Conservation (phyloP, 2,888 invertebrate genomes). For the Notocelia uddmanniana region DNA sequence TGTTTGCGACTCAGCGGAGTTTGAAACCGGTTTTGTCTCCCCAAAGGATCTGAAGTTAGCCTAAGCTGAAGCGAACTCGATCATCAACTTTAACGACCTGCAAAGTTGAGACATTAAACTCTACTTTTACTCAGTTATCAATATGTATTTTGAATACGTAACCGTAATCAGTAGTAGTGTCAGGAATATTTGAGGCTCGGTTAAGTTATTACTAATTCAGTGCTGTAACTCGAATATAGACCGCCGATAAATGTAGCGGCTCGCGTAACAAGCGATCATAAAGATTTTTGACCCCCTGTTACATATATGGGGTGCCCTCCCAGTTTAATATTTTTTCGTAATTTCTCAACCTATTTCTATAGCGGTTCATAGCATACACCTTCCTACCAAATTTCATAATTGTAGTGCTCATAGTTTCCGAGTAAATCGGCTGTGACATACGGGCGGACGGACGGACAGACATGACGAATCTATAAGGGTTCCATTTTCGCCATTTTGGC, state of each 20-base stretch:
- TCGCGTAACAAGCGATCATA: conserved; percentile 17
- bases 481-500: too few relatives aligned
- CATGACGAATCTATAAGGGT: too few relatives aligned
- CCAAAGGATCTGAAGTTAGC: conserved; percentile 67
- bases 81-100: conserved; percentile 72
- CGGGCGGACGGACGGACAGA: too few relatives aligned
- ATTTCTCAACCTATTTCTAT: too few relatives aligned
- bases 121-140: conserved; percentile 60
- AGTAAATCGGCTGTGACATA: too few relatives aligned
- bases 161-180: conserved; percentile 50
- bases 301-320: too few relatives aligned
- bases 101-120: conserved; percentile 66
- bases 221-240: conserved; percentile 13
- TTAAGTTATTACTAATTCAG: conserved; percentile 17
- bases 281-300: not conserved
- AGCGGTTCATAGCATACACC: too few relatives aligned
- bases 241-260: conserved; percentile 11
- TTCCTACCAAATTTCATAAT: too few relatives aligned
- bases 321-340: too few relatives aligned
- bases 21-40: conserved; percentile 67
- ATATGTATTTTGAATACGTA: conserved; percentile 59
- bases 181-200: conserved; percentile 48
- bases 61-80: conserved; percentile 66
- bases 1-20: conserved; percentile 55
- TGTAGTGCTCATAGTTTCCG: too few relatives aligned